Evolutionary conservation across 2,797 vertebrate species (phyloP), one percentile per base, ranked within the genome.

Genomic region (Falco cherrug): DNA sequence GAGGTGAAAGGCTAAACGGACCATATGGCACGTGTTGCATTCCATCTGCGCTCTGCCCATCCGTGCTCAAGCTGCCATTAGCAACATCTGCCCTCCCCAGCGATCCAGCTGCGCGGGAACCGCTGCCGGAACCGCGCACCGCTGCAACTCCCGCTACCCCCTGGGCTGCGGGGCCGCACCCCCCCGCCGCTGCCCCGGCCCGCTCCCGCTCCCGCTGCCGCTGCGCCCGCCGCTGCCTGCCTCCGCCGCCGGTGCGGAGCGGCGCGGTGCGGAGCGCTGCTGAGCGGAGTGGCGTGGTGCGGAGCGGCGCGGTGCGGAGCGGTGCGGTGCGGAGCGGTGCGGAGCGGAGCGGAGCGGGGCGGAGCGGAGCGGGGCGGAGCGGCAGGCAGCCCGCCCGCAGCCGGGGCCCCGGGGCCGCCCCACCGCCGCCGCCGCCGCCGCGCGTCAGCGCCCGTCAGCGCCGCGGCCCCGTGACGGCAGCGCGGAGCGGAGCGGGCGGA

Each of bases 1-100:
- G 96, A 93, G 98, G 97, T 96, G 97, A 98, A 90, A 97, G 98
- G 98, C 97, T 98, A 97, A 98, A 95, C 96, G 97, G 97, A 69
- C 97, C 98, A 97, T 97, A 97, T 97, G 98, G 98, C 97, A 96
- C 97, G 89, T 96, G 96, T 96, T 82, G 98, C 97, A 59, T 97
- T 88, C 98, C 98, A 97, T 97, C 97, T 98, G 98, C 93, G 97
- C 93, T 93, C 96, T 96, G 97, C 98, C 98, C 98, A 96, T 95
- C 97, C 97, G 91, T 95, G 97, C 97, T 97, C 95, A 97, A 97
- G 89, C 97, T 97, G 95, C 97, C 95, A 94, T 97, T 91, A 89
- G 90, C 91, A 97, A 97, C 98, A 98, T 97, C 98, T 98, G 98
- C 95, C 98, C 94, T 82, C 88, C 67, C 88, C 94, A 56, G 92